Evolutionary conservation across 2,888 invertebrate genomes (phyloP).

Genomic region (Hesperia comma): DNA sequence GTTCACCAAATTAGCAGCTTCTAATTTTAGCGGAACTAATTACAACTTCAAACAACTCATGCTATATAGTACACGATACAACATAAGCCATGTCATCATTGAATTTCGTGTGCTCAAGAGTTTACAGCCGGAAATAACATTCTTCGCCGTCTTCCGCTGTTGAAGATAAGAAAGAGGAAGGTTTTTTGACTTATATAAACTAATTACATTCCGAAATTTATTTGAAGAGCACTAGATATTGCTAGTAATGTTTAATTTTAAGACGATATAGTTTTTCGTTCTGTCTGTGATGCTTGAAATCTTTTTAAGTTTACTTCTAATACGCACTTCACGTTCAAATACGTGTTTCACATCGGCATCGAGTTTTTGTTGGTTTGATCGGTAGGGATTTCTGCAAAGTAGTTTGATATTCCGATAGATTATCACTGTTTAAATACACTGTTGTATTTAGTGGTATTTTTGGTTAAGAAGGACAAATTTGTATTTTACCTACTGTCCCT

Average conservation of each 20-base stretch:
- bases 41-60: constrained; percentile 21
- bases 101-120: constrained; percentile 31
- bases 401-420: constrained; percentile 11
- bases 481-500: too few relatives aligned
- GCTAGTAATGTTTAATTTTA: neutral
- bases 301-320: neutral
- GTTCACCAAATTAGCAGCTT: constrained; percentile 20
- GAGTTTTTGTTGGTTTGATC: constrained; percentile 15
- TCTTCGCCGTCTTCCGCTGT: constrained; percentile 12
- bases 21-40: constrained; percentile 33
- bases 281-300: too few relatives aligned
- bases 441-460: too few relatives aligned
- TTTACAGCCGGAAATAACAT: constrained; percentile 29
- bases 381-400: constrained; percentile 17
- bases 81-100: constrained; percentile 24
- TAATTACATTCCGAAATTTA: constrained; percentile 15
- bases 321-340: constrained; percentile 12
- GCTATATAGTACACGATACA: constrained; percentile 1
- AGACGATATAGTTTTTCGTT: too few relatives aligned
- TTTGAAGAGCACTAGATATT: constrained; percentile 1
- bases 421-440: too few relatives aligned
- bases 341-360: constrained; percentile 9
- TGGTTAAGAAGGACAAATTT: too few relatives aligned
- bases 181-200: neutral
- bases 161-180: constrained; percentile 24